A percentile compares a stretch with the other conserved stretches of the same genome.
These are phyloP conservation scores for Ceuthmochares aereus DNA, from an alignment of 2,113 vertebrate species.

Conservation along the genomic window DNA sequence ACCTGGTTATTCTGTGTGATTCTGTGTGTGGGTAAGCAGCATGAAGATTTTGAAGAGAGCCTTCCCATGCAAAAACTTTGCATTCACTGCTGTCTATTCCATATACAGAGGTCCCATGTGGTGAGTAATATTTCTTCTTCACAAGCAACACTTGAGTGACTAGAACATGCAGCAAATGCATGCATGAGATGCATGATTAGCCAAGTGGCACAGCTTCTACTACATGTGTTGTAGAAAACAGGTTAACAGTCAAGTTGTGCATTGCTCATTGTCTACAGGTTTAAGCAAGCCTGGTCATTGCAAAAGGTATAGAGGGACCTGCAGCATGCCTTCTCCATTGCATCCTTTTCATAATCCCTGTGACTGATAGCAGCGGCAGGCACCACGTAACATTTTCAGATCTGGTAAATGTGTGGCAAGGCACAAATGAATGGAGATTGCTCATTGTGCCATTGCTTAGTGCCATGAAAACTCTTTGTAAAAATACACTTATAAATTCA, in stretches of 20 bases:
- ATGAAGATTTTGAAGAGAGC: neutral
- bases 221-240: neutral
- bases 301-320: neutral
- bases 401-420: neutral
- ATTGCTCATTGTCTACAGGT: neutral
- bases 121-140: neutral
- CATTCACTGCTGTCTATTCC: neutral
- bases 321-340: neutral
- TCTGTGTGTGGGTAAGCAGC: too few relatives aligned
- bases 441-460: neutral
- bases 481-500: neutral
- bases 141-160: neutral
- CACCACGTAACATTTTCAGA: neutral
- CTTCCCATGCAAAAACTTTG: neutral
- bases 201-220: neutral
- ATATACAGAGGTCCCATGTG: neutral
- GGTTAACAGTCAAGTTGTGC: neutral
- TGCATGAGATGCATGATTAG: neutral
- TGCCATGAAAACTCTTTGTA: neutral
- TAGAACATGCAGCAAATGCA: neutral
- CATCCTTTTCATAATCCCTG: neutral
- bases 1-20: too few relatives aligned
- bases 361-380: neutral
- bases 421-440: neutral
- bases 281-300: neutral